phyloP scores from a whole-genome alignment of 2,888 invertebrate species.

The Drosophila tripunctata region DNA sequence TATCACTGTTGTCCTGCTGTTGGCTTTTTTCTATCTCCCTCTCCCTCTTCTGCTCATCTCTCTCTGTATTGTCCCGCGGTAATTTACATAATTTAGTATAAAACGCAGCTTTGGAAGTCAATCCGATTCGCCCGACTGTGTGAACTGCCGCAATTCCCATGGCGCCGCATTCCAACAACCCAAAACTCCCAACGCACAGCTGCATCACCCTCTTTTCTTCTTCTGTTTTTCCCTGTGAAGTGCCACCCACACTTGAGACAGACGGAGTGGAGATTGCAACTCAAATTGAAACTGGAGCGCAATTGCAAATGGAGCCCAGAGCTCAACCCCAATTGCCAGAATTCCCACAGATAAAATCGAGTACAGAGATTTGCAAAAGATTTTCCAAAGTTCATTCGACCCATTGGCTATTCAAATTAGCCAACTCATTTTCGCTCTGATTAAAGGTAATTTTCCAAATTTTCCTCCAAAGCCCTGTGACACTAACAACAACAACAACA shows the following conservation, averaged over 20 bases:
- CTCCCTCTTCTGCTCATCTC: not conserved
- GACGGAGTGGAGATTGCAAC: not conserved
- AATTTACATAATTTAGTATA: slow-evolving; percentile 61
- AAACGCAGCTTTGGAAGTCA: slow-evolving; percentile 40
- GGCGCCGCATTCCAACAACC: slow-evolving; percentile 49
- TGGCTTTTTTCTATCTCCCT: not conserved
- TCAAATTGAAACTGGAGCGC: slow-evolving; percentile 34
- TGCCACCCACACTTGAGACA: slow-evolving; percentile 19
- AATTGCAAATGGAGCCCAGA: slow-evolving; percentile 31
- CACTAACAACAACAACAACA: slow-evolving; percentile 53
- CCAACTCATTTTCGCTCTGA: slow-evolving; percentile 74
- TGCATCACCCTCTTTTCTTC: slow-evolving; percentile 23
- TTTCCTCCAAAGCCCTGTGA: slow-evolving; percentile 61
- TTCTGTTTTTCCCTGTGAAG: not conserved
- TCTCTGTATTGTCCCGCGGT: slow-evolving; percentile 15
- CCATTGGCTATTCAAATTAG: slow-evolving; percentile 61
- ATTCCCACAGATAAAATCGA: slow-evolving; percentile 36
- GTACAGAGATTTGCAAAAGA: slow-evolving; percentile 12
- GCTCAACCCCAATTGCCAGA: slow-evolving; percentile 30
- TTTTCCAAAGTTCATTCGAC: not conserved
- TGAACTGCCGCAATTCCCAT: slow-evolving; percentile 57
- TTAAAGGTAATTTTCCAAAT: slow-evolving; percentile 75
- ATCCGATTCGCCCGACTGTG: slow-evolving; percentile 39
- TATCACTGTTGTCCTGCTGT: slow-evolving; percentile 7
- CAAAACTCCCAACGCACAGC: slow-evolving; percentile 40